A percentile compares a stretch with the other conserved stretches of the same genome.
Evolutionary conservation across 1,140 invertebrate genomes (phyloP).

Genomic region (Doryteuthis pealeii): DNA sequence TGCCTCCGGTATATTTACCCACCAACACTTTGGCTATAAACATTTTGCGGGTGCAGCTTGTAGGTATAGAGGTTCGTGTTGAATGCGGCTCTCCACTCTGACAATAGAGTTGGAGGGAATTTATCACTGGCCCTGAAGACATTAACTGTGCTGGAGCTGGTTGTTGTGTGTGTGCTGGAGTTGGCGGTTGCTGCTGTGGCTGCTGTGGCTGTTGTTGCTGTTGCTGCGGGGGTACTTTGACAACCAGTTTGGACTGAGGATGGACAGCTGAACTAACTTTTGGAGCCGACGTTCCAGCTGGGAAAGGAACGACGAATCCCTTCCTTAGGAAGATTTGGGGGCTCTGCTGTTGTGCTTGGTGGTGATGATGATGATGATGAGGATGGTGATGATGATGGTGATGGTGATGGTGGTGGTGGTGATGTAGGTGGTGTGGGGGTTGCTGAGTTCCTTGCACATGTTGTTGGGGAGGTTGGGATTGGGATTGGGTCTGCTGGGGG

Average conservation of each 20-base stretch:
- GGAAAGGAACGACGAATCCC: constrained; percentile 17
- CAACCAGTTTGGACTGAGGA: constrained; percentile 8
- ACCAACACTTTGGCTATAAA: constrained; percentile 44
- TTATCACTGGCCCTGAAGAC: background rate
- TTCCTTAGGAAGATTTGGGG: background rate
- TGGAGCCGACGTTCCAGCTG: constrained; percentile 14
- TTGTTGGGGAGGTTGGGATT: background rate
- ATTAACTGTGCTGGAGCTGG: background rate
- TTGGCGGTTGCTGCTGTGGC: background rate
- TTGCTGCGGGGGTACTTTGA: background rate
- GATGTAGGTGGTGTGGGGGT: background rate
- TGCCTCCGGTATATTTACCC: constrained; percentile 37
- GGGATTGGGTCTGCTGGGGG: background rate
- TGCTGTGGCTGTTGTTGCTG: background rate
- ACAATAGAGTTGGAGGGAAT: background rate
- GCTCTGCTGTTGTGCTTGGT: constrained; percentile 6
- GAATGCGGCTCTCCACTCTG: background rate
- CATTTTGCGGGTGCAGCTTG: constrained; percentile 35
- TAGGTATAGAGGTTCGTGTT: constrained; percentile 8
- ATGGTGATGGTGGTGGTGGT: background rate
- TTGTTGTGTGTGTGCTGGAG: background rate
- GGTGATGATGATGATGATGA: background rate
- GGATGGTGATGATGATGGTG: background rate
- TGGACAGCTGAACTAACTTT: constrained; percentile 6
- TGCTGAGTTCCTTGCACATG: background rate